Conservation (phyloP, 2,797 vertebrate genomes). For the Hemibagrus guttatus region DNA sequence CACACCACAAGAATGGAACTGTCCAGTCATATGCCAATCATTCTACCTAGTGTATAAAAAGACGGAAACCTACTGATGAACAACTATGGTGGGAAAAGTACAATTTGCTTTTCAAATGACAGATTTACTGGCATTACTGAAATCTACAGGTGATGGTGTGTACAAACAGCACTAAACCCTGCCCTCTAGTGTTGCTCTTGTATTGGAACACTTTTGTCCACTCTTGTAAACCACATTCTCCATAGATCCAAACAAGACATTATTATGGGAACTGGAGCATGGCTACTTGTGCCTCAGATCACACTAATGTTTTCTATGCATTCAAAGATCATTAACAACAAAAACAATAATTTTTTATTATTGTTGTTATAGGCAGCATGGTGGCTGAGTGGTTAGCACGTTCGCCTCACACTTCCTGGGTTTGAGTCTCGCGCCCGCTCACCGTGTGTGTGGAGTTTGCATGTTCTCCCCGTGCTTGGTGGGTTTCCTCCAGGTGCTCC, state of each 20-base stretch:
- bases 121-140: neutral
- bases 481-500: no score
- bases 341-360: no score
- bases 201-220: neutral
- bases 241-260: neutral
- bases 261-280: neutral
- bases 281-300: neutral
- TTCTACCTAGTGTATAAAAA: neutral
- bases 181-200: constrained; percentile 5
- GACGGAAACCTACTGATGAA: neutral
- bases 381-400: no score
- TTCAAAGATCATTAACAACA: neutral
- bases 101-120: neutral
- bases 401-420: no score
- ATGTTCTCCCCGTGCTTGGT: no score
- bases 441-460: no score
- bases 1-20: neutral
- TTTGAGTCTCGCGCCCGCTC: no score
- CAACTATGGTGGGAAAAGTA: neutral
- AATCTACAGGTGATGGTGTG: neutral
- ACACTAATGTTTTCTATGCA: neutral
- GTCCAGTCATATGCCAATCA: neutral
- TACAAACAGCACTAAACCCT: neutral
- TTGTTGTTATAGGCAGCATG: no score
- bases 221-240: neutral